Evolutionary conservation across 2,888 invertebrate species (phyloP).

Genomic region (Aporophyla nigra): DNA sequence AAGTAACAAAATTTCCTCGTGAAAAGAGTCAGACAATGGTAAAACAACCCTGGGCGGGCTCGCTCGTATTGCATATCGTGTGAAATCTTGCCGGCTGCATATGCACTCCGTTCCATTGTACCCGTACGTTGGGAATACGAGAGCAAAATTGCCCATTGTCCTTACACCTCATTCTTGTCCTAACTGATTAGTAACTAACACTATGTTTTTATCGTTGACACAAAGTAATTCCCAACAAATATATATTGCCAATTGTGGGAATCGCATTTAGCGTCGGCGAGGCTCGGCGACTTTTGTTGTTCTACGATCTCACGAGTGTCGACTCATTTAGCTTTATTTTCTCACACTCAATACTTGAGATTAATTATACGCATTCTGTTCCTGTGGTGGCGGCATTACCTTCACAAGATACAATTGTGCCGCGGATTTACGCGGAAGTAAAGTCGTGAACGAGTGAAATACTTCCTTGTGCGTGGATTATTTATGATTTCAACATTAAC

Average conservation of each 20-base stretch:
- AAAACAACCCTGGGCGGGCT: conserved; percentile 68
- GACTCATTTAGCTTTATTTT: conserved; percentile 80
- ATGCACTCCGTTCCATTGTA: conserved; percentile 75
- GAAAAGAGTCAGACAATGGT: conserved; percentile 66
- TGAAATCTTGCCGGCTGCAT: conserved; percentile 74
- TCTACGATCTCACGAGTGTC: conserved; percentile 82
- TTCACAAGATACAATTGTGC: conserved; percentile 71
- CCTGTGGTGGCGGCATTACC: conserved; percentile 66
- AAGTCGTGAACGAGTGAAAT: conserved; percentile 61
- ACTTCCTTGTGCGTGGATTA: conserved; percentile 60
- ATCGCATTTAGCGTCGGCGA: conserved; percentile 75
- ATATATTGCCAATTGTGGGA: conserved; percentile 82
- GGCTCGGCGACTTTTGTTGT: conserved; percentile 79
- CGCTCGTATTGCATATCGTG: conserved; percentile 71
- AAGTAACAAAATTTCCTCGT: conserved; percentile 62
- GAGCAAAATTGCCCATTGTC: conserved; percentile 83
- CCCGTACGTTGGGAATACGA: conserved; percentile 75
- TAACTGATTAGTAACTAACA: conserved; percentile 85
- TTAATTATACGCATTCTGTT: conserved; percentile 83
- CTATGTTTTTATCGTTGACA: conserved; percentile 83
- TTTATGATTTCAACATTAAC: conserved; percentile 35
- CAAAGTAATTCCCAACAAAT: conserved; percentile 85
- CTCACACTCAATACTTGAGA: conserved; percentile 83
- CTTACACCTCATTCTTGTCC: conserved; percentile 81
- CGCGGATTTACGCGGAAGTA: conserved; percentile 74